These are phyloP conservation scores for Cololabis saira DNA, from an alignment of 2,113 vertebrate genomes.

Conservation along the genomic window DNA sequence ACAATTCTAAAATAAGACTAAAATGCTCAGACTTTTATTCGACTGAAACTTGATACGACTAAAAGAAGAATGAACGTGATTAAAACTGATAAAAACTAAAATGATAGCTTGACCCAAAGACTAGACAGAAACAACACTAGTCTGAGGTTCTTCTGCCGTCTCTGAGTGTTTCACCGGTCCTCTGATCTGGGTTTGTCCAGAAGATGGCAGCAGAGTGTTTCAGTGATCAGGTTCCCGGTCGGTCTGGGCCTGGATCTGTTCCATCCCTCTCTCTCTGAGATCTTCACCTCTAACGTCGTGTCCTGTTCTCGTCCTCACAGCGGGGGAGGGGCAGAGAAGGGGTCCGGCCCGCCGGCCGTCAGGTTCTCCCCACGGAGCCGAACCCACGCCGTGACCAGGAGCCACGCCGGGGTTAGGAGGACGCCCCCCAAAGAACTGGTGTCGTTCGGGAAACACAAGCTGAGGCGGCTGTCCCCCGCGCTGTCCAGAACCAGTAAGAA, in stretches of 20 bases:
- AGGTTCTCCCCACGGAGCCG: slow-evolving; percentile 74
- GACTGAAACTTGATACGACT: too few relatives aligned
- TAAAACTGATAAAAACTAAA: too few relatives aligned
- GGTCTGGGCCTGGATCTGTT: not conserved
- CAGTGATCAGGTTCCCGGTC: not conserved
- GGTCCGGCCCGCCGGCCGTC: slow-evolving; percentile 23
- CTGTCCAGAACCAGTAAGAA: slow-evolving; percentile 84
- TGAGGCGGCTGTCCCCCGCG: slow-evolving; percentile 76
- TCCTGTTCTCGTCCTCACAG: slow-evolving; percentile 13
- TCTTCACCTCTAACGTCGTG: not conserved
- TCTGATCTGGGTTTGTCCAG: slow-evolving; percentile 23
- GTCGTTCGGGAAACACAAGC: slow-evolving; percentile 85
- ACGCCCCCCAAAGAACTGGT: slow-evolving; percentile 81
- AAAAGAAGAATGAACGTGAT: too few relatives aligned
- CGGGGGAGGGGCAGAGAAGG: slow-evolving; percentile 74
- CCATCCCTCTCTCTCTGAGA: not conserved
- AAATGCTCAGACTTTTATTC: too few relatives aligned
- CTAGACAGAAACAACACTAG: too few relatives aligned
- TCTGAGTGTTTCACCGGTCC: not conserved
- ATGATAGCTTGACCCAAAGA: too few relatives aligned
- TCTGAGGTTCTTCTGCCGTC: too few relatives aligned
- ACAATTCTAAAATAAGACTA: too few relatives aligned
- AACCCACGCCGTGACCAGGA: slow-evolving; percentile 52
- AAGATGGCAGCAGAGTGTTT: slow-evolving; percentile 54
- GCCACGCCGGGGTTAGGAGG: slow-evolving; percentile 51